Base-by-base conservation (phyloP, 92 coral and sea anemone species). In the Scolanthus callimorphus region DNA sequence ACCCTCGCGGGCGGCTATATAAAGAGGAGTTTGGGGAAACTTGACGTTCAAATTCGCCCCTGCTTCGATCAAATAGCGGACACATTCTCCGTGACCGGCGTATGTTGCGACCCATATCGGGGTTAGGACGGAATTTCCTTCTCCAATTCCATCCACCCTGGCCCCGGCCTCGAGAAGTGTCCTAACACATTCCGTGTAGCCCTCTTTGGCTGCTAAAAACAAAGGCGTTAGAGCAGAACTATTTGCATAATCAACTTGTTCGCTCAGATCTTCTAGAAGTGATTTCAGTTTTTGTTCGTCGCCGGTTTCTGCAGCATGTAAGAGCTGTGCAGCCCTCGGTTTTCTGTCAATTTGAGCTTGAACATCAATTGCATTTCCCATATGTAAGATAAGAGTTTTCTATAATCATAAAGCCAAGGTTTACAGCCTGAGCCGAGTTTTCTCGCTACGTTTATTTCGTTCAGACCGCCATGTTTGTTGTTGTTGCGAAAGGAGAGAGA, bases 51-150 rank as follows among this genome's bases (percentile, higher is more conserved):
- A 59, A 54, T 83, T 83, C 4, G 96, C 96, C 28, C 90, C 96
- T 17, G 90, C 86, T 15, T 69, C 61, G 8, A 88, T 64, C 2
- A 88, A 49, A 64, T 65, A 61, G 8, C 60, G 45, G 19, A 88
- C 96, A 70, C 96, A 88, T 24, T 58, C 64, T 11, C 64, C 62
- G 54, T 83, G 90, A 2, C 96, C 96, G 1, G 86, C 85, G 29
- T 82, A 83, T 2, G 96, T 78, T 1, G 96, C 96, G 4, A 88
- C 79, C 96, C 96, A 88, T 49, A 88, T 80, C 21, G 96, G 96
- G 13, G 96, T 62, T 25, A 88, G 46, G 11, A 84, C 86, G 17
- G 81, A 53, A 39, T 60, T 78, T 25, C 66, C 76, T 4, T 64
- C 76, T 0, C 90, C 96, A 15, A 88, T 70, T 0, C 96, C 96